Evolutionary conservation across 2,113 vertebrate genomes (phyloP).

Genomic region (Marmota monax): DNA sequence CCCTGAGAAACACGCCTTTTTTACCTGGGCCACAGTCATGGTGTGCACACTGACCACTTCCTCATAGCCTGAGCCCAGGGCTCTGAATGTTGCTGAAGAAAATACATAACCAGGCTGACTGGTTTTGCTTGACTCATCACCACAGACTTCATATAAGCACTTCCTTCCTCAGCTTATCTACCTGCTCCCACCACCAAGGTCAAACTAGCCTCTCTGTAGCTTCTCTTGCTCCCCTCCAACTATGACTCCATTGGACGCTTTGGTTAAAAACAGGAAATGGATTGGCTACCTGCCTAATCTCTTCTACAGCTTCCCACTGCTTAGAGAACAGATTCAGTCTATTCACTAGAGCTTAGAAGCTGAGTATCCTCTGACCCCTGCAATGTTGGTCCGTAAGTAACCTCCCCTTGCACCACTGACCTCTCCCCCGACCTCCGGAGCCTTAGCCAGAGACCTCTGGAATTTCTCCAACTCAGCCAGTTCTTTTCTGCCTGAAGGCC

Average conservation of each 20-base stretch:
- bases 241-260: neutral
- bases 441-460: neutral
- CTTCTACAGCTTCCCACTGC: neutral
- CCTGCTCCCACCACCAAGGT: neutral
- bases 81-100: neutral
- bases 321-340: neutral
- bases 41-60: neutral
- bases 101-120: neutral
- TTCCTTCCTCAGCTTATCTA: neutral
- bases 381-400: neutral
- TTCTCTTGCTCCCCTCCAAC: neutral
- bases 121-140: neutral
- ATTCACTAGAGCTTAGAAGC: neutral
- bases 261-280: neutral
- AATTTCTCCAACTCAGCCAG: neutral
- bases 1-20: too few species aligned
- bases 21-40: neutral
- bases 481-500: neutral
- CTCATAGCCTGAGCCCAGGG: neutral
- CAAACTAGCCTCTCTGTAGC: neutral
- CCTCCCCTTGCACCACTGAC: too few species aligned
- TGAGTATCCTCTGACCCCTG: too few species aligned
- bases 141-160: neutral
- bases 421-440: too few species aligned
- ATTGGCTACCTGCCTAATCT: neutral